These are phyloP conservation scores for Lucilia cuprina DNA, from an alignment of 1,140 invertebrate genomes.

Conservation along the genomic window DNA sequence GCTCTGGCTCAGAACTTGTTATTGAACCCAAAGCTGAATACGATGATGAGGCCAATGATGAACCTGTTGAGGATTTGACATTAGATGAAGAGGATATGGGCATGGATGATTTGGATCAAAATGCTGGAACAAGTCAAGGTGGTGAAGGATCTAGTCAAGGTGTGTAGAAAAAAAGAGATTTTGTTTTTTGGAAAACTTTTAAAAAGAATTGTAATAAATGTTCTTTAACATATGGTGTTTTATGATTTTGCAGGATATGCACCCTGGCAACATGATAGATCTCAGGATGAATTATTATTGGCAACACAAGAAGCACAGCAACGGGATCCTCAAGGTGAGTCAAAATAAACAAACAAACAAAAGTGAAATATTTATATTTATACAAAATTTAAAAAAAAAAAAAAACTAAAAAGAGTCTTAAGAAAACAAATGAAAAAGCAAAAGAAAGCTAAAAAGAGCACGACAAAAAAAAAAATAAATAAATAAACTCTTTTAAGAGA, in stretches of 20 bases:
- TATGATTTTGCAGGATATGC: constrained; percentile 67
- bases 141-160: constrained; percentile 69
- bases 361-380: constrained; percentile 10
- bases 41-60: constrained; percentile 75
- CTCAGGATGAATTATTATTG: constrained; percentile 76
- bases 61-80: constrained; percentile 82
- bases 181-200: no score
- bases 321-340: constrained; percentile 81
- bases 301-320: constrained; percentile 76
- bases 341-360: constrained; percentile 42
- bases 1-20: constrained; percentile 64
- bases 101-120: constrained; percentile 65
- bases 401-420: constrained; percentile 27
- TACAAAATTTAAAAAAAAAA: no score
- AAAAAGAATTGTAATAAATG: no score
- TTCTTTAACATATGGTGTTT: no score
- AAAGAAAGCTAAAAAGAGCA: constrained; percentile 44
- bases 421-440: constrained; percentile 41
- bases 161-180: constrained; percentile 40
- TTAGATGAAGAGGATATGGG: constrained; percentile 75
- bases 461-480: constrained; percentile 41
- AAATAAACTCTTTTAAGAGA: not conserved
- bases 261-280: constrained; percentile 74
- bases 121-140: constrained; percentile 68
- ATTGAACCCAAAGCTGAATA: constrained; percentile 81